Evolutionary conservation across 2,888 invertebrate species (phyloP), one percentile per base, ranked within the genome.

Genomic region (Rhabditoides inermis): DNA sequence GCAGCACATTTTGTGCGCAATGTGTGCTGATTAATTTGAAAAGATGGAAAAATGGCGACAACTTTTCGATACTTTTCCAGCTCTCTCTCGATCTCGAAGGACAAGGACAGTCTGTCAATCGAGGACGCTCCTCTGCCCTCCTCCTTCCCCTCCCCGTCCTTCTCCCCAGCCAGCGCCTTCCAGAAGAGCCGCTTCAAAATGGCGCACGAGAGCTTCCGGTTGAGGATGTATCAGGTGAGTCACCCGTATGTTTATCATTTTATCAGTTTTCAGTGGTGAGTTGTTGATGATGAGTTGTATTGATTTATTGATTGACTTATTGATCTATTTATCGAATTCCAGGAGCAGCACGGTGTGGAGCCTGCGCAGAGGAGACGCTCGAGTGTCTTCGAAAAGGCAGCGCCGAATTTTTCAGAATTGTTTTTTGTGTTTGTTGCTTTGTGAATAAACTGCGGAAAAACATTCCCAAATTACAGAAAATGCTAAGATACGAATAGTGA

Each of bases 191-290:
- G 59, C 39, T 68, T 68, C 58, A 59, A 60, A 56, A 54, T 50
- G 32, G 73, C 72, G 4, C 73, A 73, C 45, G 70, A 73, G 54
- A 63, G 63, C 27, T 72, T 72, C 55, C 57, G 72, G 15, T 56
- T 69, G 25, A 62, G 72, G 48, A 72, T 72, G 72, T 61, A 72
- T 27, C 72, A 64, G 37, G 64, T n/a, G n/a, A n/a, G n/a, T n/a
- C n/a, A n/a, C n/a, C n/a, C 49, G 41, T 30, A 25, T 42, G 37
- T 6, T 18, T 26, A 15, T 23, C 25, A 6, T 6, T 32, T n/a
- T 32, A 2, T 22, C 0, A 18, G 3, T 18, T 4, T 28, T 28
- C 12, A 28, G 30, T 44, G 10, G 23, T 12, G 20, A 44, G 4
- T 30, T 20, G 20, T 15, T 42, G 20, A 3, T 4, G 10, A 23